Evolutionary conservation across 1,140 invertebrate genomes (phyloP).

Genomic region (Plodia interpunctella): DNA sequence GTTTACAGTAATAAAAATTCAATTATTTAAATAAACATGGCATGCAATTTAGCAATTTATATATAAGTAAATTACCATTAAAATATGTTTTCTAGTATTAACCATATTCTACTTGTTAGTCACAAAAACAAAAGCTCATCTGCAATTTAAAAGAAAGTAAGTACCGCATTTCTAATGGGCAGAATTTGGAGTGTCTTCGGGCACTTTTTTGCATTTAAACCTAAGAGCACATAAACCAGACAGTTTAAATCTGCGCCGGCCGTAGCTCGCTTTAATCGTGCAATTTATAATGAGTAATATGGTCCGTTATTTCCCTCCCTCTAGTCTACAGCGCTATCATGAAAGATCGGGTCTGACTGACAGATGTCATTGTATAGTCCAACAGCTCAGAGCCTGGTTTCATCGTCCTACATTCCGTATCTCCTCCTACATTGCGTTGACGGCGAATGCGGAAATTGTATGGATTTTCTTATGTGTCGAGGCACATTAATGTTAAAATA

Average conservation of each 20-base stretch:
- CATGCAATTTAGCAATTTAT: too few relatives aligned
- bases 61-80: too few relatives aligned
- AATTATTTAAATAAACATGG: too few relatives aligned
- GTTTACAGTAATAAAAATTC: too few relatives aligned
- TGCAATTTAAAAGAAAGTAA: slow-evolving; percentile 1
- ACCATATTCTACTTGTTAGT: too few relatives aligned
- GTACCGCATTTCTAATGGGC: neutral
- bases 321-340: neutral
- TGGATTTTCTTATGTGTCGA: too few relatives aligned
- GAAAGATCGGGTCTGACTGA: neutral
- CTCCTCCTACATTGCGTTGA: too few relatives aligned
- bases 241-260: slow-evolving; percentile 18
- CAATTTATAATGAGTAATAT: slow-evolving; percentile 39
- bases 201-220: slow-evolving; percentile 11
- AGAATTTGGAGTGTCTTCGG: neutral
- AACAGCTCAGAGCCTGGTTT: too few relatives aligned
- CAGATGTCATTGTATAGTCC: neutral
- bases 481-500: too few relatives aligned
- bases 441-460: too few relatives aligned
- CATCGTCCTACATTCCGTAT: too few relatives aligned
- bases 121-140: neutral
- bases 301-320: slow-evolving; percentile 18
- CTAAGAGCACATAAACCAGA: slow-evolving; percentile 18
- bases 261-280: slow-evolving; percentile 30
- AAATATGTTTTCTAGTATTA: too few relatives aligned